A percentile compares a stretch with the other conserved stretches of the same genome.
These are phyloP conservation scores for Galaxias olidus DNA, from an alignment of 2,797 vertebrate species.

Conservation along the genomic window DNA sequence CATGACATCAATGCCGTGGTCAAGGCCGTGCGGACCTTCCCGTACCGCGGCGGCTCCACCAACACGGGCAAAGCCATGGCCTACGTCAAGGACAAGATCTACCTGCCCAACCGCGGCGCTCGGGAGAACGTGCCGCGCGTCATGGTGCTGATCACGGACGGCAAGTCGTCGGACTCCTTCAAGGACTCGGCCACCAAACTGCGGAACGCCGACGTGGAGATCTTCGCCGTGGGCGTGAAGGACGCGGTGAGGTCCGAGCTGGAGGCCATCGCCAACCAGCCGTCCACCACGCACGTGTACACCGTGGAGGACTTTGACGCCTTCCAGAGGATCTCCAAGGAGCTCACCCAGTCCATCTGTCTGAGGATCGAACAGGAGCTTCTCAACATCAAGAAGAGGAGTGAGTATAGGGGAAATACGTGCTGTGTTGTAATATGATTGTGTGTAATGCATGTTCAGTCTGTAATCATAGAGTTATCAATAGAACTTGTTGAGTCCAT, in stretches of 20 bases:
- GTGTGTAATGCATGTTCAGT: too few species aligned
- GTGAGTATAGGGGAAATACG: slow-evolving; percentile 74
- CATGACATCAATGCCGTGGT: slow-evolving; percentile 87
- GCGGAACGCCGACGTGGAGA: slow-evolving; percentile 92
- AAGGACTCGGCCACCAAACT: slow-evolving; percentile 89
- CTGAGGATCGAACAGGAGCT: slow-evolving; percentile 97
- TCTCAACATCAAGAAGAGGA: slow-evolving; percentile 90
- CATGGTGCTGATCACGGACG: slow-evolving; percentile 99
- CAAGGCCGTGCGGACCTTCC: slow-evolving; percentile 91
- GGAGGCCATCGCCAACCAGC: slow-evolving; percentile 93
- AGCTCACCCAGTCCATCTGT: slow-evolving; percentile 97
- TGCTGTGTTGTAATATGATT: too few species aligned
- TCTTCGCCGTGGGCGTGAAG: slow-evolving; percentile 98
- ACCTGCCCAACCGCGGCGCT: slow-evolving; percentile 84
- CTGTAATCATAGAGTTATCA: too few species aligned
- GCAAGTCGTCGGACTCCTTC: slow-evolving; percentile 97
- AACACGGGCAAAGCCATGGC: slow-evolving; percentile 98
- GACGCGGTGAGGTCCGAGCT: slow-evolving; percentile 94
- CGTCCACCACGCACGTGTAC: slow-evolving; percentile 90
- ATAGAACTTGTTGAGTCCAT: too few species aligned
- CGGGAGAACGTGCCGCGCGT: slow-evolving; percentile 90
- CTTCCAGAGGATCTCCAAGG: slow-evolving; percentile 97
- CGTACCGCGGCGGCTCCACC: slow-evolving; percentile 96
- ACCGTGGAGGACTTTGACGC: slow-evolving; percentile 99
- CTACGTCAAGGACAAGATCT: slow-evolving; percentile 94